A percentile compares a stretch with the other conserved stretches of the same genome.
phyloP scores from a whole-genome alignment of 2,888 invertebrate genomes.

The Amiota mariae region DNA sequence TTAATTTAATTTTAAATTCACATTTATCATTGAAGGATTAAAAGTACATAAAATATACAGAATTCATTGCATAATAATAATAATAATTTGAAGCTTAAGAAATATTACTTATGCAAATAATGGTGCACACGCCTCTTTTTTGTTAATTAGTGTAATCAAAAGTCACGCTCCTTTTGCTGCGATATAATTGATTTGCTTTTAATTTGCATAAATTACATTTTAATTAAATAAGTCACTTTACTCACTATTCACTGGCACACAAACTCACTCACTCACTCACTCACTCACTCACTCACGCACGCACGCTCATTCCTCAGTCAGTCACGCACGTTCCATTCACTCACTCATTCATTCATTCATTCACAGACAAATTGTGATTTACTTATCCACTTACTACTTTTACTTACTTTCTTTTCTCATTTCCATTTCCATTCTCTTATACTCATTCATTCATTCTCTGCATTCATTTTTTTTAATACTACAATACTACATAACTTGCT shows the following conservation, averaged over 20 bases:
- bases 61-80: neutral
- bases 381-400: neutral
- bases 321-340: too few species aligned
- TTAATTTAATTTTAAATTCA: constrained; percentile 33
- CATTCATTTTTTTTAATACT: too few species aligned
- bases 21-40: neutral
- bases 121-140: neutral
- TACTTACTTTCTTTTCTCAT: too few species aligned
- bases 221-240: constrained; percentile 17
- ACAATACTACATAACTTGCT: neutral
- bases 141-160: too few species aligned
- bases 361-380: too few species aligned
- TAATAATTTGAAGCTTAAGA: constrained; percentile 1
- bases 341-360: too few species aligned
- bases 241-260: neutral
- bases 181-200: constrained; percentile 30
- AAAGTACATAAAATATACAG: neutral
- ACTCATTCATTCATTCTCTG: too few species aligned
- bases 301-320: neutral
- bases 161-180: neutral
- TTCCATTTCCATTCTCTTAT: too few species aligned
- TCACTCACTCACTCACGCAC: neutral
- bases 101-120: neutral
- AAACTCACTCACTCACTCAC: constrained; percentile 1
- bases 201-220: constrained; percentile 36